These are phyloP conservation scores for Acanthosepion esculentum DNA, from an alignment of 2,888 invertebrate species.

Conservation along the genomic window DNA sequence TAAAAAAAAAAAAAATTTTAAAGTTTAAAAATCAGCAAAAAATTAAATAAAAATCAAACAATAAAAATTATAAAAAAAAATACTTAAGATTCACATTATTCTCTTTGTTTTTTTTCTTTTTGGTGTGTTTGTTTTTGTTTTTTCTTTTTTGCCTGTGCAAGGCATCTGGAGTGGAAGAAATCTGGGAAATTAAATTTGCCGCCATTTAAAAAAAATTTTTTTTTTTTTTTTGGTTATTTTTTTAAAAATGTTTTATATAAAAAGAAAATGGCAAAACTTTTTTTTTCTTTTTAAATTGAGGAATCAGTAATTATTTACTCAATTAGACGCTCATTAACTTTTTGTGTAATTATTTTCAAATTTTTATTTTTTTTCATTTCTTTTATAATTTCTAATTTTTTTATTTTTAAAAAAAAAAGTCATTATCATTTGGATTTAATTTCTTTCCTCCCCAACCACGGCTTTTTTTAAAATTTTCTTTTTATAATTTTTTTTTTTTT, in stretches of 20 bases:
- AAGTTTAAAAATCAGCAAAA: conserved; percentile 24
- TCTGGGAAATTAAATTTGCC: not conserved
- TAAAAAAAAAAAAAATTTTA: not conserved
- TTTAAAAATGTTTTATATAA: not conserved
- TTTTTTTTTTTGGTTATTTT: not conserved
- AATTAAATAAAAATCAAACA: not conserved
- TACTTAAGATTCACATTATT: not conserved
- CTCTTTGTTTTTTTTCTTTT: not conserved
- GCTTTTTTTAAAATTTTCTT: no score
- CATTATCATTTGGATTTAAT: not conserved
- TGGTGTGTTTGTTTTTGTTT: not conserved
- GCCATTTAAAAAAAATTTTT: not conserved
- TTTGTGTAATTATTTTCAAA: not conserved
- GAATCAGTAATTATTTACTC: not conserved
- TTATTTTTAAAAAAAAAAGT: not conserved
- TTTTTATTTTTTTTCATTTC: not conserved
- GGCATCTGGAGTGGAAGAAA: conserved; percentile 18
- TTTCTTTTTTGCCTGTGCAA: not conserved
- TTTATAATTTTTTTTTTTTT: no score
- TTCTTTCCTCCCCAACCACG: not conserved
- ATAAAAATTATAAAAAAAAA: not conserved
- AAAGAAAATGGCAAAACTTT: not conserved
- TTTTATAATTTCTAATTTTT: not conserved
- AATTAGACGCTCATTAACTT: not conserved
- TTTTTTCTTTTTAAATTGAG: not conserved